Evolutionary conservation across 2,797 vertebrate species (phyloP), one percentile per base, ranked within the genome.

Genomic region (Meda fulgida): DNA sequence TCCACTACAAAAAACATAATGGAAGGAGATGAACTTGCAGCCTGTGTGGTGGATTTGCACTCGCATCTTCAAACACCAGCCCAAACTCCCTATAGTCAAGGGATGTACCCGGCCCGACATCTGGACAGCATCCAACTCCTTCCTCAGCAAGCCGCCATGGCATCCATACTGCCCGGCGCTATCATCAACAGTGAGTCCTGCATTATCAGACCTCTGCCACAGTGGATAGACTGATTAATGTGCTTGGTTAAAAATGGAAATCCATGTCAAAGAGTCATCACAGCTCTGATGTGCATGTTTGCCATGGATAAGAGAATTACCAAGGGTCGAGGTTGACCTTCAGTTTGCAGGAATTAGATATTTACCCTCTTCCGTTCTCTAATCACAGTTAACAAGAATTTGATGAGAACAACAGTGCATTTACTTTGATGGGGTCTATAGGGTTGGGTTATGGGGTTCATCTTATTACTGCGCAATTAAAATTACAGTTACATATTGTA

Each of bases 131-230:
- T 97, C 92, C 96, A 96, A 80, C 86, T 97, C 87, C 96, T 97
- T 86, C 96, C 96, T 85, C 96, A 97, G 91, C 96, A 97, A 91
- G 96, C 96, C 67, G 94, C 96, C 65, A 97, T 97, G 96, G 96
- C 95, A 63, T 96, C 96, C 88, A 95, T 97, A 89, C 91, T 97
- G 91, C 96, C 96, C 78, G 96, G 95, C 2, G 95, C 96, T 89
- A 96, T 96, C 90, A 95, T 97, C 90, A 97, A 97, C 92, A 97
- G 96, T 97, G 95, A 96, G 96, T 88, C 63, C 9, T 18, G 51
- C 14, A 53, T 84, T 85, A 73, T 85, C 66, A 53, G 46, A 36
- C 78, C 29, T 48, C n/a, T 51, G 78, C 75, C 75, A 72, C 75
- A 65, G 46, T 83, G 78, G 80, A 82, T 60, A 58, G 21, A 55